These are phyloP conservation scores for Mythimna loreyi DNA, from an alignment of 2,888 invertebrate species.

Conservation along the genomic window DNA sequence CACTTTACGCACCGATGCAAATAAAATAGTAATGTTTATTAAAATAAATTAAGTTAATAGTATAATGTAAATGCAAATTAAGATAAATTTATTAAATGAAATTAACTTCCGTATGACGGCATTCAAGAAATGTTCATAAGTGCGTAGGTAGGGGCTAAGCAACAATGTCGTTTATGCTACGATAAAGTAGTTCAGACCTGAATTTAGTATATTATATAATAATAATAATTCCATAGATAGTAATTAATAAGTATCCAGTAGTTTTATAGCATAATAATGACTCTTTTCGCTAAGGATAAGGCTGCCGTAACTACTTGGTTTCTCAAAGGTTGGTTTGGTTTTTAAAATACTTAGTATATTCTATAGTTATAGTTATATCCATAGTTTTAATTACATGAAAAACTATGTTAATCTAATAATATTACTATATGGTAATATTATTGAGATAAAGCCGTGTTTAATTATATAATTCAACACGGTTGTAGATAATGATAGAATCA, in stretches of 20 bases:
- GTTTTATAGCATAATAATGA: constrained; percentile 35
- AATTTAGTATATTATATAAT: constrained; percentile 1
- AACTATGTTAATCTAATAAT: neutral
- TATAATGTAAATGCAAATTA: neutral
- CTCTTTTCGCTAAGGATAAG: neutral
- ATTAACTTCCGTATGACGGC: neutral
- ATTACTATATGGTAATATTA: too few relatives aligned
- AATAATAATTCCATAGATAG: neutral
- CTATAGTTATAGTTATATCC: too few relatives aligned
- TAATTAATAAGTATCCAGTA: constrained; percentile 8
- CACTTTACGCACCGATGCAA: neutral
- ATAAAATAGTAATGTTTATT: constrained; percentile 5
- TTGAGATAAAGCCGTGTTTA: too few relatives aligned
- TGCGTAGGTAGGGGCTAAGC: constrained; percentile 4
- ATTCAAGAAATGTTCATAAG: constrained; percentile 24
- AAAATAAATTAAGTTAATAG: neutral
- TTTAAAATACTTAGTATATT: neutral
- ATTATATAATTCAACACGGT: neutral
- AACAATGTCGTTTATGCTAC: constrained; percentile 25
- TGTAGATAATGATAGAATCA: neutral
- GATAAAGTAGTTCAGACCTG: neutral
- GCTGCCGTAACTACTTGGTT: neutral
- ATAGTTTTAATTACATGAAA: neutral
- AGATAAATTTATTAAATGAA: neutral
- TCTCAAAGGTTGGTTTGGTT: neutral